Evolutionary conservation across 1,140 invertebrate species (phyloP), one percentile per base, ranked within the genome.

Genomic region (Drosophila ogumai): DNA sequence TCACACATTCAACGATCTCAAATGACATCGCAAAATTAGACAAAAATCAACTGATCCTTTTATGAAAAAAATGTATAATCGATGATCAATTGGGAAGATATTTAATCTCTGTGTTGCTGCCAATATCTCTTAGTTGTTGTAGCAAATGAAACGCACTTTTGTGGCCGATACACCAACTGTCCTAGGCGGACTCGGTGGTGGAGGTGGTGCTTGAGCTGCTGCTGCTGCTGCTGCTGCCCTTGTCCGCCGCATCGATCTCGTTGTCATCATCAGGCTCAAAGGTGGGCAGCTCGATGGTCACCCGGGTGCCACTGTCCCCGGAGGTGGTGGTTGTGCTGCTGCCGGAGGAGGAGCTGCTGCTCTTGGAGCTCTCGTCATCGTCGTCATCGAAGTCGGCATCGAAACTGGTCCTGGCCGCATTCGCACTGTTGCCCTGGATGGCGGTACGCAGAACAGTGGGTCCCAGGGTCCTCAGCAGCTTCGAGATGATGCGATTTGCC

Each of bases 401-500:
- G 46, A 92, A 92, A 61, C 74, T 91, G 8, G 82, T 86, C 36
- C 91, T 78, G 34, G 91, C 90, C 36, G 87, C 71, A 50, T 91
- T 91, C 1, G 87, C 90, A n/a, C 41, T 64, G 25, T 92, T 92
- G 10, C 91, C 91, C 65, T 92, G 91, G 13, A 92, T 91, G 36
- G 91, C 91, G 19, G 91, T 92, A 31, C 94, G 93, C 55, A 96
- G 93, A 28, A 96, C 87, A 40, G 94, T 93, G 17, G 95, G 95
- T 12, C 96, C 96, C 81, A 96, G 93, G 31, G 95, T 93, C 76
- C 95, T 94, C 91, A 96, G 94, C 78, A 96, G 85, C 86, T 95
- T 93, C 81, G 95, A 93, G 71, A 95, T 94, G 90, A 96, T 94
- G 92, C 94, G 93, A 93, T 96, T 96, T 92, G 96, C 95, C 93